Base-by-base conservation (phyloP, 2,113 vertebrate genomes). In the Elanus axillaris region DNA sequence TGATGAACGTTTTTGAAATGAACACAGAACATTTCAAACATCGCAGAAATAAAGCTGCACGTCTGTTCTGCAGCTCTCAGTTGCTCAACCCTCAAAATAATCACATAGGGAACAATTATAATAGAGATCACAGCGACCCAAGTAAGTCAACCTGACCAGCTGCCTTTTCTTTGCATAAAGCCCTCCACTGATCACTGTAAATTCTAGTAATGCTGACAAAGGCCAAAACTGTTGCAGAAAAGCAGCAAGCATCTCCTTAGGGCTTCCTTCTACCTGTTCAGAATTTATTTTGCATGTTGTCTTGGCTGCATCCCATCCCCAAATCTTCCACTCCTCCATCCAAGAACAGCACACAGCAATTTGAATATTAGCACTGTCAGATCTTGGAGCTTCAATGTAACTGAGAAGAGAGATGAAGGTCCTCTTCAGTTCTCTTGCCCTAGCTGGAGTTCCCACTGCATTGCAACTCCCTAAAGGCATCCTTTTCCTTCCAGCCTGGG, bases 61-160 rank as follows among this genome's bases (percentile, higher is more conserved):
- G 11, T 66, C 81, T 94, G 89, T 81, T 91, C 86, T n/a, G 84
- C 73, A 88, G 71, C 77, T 91, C 94, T 88, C 77, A 47, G 74
- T 50, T 77, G 93, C 68, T 96, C 93, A 91, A 53, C 96, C 91
- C 91, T 93, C 87, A 97, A 96, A 96, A 95, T 89, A 90, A 96
- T 95, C 95, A 90, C 84, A 93, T 1, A 76, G 81, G 50, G 96
- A 96, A 95, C 97, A 94, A 94, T 79, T 83, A 79, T 52, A 95
- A 88, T 10, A 85, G 85, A 90, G 96, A 95, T 89, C 92, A 94
- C 43, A 94, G 87, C 7, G 85, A 96, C 94, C 85, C 3, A 27
- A 69, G 89, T 63, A 82, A 96, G 94, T 91, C 92, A 95, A 48
- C 81, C 81, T 89, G 95, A 93, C 91, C 93, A 76, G 84, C 83